Conservation (phyloP, 2,888 invertebrate species). For the Acanthosepion pharaonis region DNA sequence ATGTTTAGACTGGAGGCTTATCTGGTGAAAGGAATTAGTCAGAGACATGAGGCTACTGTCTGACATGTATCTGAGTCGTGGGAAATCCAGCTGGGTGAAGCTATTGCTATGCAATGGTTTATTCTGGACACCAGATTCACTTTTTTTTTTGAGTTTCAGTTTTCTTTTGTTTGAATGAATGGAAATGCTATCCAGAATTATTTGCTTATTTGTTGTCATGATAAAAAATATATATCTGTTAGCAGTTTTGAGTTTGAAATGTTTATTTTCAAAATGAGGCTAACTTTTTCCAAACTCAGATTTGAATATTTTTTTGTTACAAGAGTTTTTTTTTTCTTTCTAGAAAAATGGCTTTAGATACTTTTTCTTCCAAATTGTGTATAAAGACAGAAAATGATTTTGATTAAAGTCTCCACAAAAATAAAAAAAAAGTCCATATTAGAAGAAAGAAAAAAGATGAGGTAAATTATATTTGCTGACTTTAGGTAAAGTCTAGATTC, state of each 20-base stretch:
- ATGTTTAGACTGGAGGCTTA: neutral
- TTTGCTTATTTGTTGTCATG: neutral
- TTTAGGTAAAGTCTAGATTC: too few relatives aligned
- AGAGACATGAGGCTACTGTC: neutral
- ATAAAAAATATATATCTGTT: neutral
- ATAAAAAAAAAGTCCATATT: neutral
- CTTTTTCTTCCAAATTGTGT: neutral
- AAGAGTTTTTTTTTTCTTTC: neutral
- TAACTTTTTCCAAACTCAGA: too few relatives aligned
- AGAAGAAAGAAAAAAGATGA: too few relatives aligned
- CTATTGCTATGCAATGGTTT: neutral
- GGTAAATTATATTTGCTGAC: too few relatives aligned
- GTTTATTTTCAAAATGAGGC: too few relatives aligned
- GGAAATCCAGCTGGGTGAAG: neutral
- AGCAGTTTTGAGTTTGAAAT: neutral
- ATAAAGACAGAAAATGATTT: neutral
- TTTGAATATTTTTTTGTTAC: too few relatives aligned
- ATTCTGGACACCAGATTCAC: neutral
- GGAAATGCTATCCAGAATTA: neutral
- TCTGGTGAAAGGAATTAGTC: neutral
- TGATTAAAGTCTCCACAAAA: neutral
- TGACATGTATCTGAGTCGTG: neutral
- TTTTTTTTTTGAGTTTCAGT: neutral
- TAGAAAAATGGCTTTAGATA: neutral
- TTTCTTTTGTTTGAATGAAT: neutral